Conservation (phyloP, 1,140 invertebrate species). For the Acromyrmex echinatior region DNA sequence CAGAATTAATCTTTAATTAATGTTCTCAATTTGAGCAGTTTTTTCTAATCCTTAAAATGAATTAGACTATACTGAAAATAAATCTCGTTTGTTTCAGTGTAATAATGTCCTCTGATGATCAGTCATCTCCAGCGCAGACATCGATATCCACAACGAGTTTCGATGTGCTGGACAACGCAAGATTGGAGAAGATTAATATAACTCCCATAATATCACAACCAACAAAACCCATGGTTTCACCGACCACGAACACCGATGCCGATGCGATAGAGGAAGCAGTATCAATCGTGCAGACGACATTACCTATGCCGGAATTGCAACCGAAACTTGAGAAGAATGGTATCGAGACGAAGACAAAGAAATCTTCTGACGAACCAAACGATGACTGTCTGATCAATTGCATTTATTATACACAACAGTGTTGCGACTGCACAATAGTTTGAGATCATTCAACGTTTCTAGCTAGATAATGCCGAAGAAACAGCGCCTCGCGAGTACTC, state of each 20-base stretch:
- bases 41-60: neutral
- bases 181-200: conserved; percentile 73
- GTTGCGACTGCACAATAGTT: conserved; percentile 85
- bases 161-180: conserved; percentile 80
- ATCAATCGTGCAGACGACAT: conserved; percentile 74
- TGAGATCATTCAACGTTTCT: conserved; percentile 66
- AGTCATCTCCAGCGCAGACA: conserved; percentile 74
- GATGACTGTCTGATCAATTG: conserved; percentile 84
- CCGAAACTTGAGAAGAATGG: conserved; percentile 81
- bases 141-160: conserved; percentile 77
- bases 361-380: conserved; percentile 73
- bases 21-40: neutral
- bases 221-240: conserved; percentile 40
- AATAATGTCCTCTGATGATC: conserved; percentile 82
- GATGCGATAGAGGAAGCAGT: conserved; percentile 80
- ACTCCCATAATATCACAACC: neutral
- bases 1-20: conserved; percentile 15
- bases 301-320: conserved; percentile 77
- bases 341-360: conserved; percentile 72
- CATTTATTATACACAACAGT: conserved; percentile 84
- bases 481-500: neutral
- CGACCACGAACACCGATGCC: conserved; percentile 28
- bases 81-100: conserved; percentile 78
- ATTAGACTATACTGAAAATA: neutral
- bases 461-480: conserved; percentile 3